phyloP scores from a whole-genome alignment of 2,888 invertebrate species.

The Agapostemon virescens region DNA sequence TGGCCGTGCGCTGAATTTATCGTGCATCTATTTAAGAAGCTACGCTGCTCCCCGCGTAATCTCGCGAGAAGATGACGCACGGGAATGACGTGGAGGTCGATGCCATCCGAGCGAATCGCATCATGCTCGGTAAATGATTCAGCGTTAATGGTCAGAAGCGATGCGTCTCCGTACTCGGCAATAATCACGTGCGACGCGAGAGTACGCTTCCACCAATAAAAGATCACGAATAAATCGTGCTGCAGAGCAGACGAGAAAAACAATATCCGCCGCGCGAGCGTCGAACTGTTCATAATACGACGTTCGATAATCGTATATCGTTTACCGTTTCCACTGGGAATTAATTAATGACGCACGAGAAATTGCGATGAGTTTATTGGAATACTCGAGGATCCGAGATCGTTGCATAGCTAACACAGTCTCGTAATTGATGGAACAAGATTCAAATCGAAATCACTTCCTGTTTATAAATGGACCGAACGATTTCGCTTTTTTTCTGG shows the following conservation, averaged over 20 bases:
- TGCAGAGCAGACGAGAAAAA: neutral
- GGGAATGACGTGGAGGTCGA: conserved; percentile 42
- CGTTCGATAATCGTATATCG: conserved; percentile 24
- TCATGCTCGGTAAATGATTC: conserved; percentile 42
- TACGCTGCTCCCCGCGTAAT: conserved; percentile 18
- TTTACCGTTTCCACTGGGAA: conserved; percentile 9
- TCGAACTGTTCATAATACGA: conserved; percentile 30
- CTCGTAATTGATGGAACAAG: neutral
- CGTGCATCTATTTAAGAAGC: conserved; percentile 50
- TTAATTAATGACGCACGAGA: conserved; percentile 25
- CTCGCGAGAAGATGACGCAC: conserved; percentile 36
- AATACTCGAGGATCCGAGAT: neutral
- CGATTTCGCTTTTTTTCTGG: too few relatives aligned
- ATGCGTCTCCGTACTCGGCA: conserved; percentile 11
- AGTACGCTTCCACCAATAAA: conserved; percentile 19
- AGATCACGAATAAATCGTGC: conserved; percentile 31
- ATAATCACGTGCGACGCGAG: conserved; percentile 21
- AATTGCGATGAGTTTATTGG: neutral
- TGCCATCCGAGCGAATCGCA: conserved; percentile 47
- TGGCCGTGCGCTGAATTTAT: conserved; percentile 44
- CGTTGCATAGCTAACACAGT: too few relatives aligned
- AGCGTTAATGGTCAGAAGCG: conserved; percentile 41
- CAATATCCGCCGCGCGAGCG: neutral
- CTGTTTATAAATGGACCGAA: too few relatives aligned
- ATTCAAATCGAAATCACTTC: too few relatives aligned